Evolutionary conservation across 2,113 vertebrate species (phyloP), one percentile per base, ranked within the genome.

Genomic region (Cardinalis cardinalis): DNA sequence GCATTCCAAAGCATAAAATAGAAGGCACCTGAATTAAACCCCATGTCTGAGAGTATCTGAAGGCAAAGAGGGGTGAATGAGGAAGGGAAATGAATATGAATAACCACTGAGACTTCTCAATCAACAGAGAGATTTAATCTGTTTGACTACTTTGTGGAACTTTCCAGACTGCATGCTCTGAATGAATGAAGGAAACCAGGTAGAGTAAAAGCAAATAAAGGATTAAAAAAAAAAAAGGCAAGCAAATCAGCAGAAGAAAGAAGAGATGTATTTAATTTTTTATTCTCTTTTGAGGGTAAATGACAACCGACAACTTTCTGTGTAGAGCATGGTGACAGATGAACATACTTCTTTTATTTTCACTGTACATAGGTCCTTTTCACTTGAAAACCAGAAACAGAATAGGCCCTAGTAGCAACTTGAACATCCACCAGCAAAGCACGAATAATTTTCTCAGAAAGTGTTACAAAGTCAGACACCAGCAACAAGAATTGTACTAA

Each of bases 21-120:
- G 58, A 90, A 90, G 81, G 25, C 41, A 95, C 52, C 89, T 94
- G 89, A 90, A 87, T 92, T 87, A 92, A 84, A 58, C 9, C 10
- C 19, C 8, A 23, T 81, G 31, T 84, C 61, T 93, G 61, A 82
- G 51, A 80, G 41, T 46, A 65, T 58, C 53, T 61, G 66, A 87
- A 84, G 59, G 59, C 32, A 87, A 87, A 77, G 49, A 44, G 7
- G 15, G 24, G 53, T 78, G 41, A 82, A 92, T 58, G 29, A 68
- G 26, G 55, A 87, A 84, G 11, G 49, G 36, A 79, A 87, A 81
- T 84, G 15, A 71, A 74, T 77, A 68, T 31, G 15, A 82, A 84
- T 75, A 65, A 13, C 32, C 34, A 72, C 44, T 1, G 6, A 89
- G 48, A 46, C 12, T 94, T 92, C 61, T 82, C 59, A 89, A 16